These are phyloP conservation scores for Urocolius indicus DNA, from an alignment of 2,113 vertebrate species.

Conservation along the genomic window DNA sequence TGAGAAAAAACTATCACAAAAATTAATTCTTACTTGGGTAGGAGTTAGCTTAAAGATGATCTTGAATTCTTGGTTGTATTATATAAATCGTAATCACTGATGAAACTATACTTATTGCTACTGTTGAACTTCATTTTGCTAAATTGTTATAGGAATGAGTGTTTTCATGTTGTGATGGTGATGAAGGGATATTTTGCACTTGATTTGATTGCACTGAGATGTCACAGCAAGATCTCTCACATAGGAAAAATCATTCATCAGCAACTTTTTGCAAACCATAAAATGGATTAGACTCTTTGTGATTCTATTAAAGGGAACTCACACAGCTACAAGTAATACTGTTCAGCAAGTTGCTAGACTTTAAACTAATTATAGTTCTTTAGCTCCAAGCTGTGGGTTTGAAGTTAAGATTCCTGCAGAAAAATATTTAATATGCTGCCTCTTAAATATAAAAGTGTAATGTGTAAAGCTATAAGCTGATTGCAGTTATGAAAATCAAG, in stretches of 20 bases:
- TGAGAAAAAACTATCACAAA: background rate
- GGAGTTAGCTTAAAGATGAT: background rate
- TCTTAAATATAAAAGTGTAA: background rate
- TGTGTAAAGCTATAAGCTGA: background rate
- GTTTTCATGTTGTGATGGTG: background rate
- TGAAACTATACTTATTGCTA: background rate
- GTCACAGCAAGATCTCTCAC: background rate
- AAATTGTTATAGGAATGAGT: background rate
- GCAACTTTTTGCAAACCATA: conserved; percentile 1
- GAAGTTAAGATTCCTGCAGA: conserved; percentile 6
- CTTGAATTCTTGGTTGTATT: background rate
- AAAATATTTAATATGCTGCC: background rate
- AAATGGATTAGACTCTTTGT: conserved; percentile 10
- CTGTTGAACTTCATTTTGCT: background rate
- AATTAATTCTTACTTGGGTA: background rate
- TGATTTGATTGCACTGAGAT: background rate
- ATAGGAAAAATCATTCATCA: background rate
- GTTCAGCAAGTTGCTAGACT: background rate
- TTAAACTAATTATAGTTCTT: conserved; percentile 42
- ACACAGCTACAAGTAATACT: conserved; percentile 17
- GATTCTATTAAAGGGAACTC: conserved; percentile 23
- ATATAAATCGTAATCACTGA: background rate
- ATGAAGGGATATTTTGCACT: background rate
- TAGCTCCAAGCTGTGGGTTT: conserved; percentile 39
- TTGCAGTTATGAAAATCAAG: background rate